These are phyloP conservation scores for Hestina assimilis DNA, from an alignment of 1,140 invertebrate species.

Conservation along the genomic window DNA sequence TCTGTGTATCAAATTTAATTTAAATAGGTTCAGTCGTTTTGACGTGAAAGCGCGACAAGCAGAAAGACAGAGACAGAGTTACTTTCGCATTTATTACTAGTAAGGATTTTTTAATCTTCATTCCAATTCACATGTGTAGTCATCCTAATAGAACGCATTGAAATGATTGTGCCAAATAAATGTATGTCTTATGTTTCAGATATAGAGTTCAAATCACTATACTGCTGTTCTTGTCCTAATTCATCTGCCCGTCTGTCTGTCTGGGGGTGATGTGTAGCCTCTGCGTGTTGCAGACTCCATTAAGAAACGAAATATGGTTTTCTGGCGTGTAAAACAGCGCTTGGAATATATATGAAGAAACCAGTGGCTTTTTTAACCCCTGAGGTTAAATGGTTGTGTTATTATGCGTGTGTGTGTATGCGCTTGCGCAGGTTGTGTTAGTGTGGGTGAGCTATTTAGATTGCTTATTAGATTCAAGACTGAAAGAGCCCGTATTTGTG, in stretches of 20 bases:
- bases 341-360: constrained; percentile 15
- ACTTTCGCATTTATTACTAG: no score
- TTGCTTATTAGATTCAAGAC: no score
- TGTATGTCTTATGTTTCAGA: not conserved
- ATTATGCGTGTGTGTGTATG: not conserved
- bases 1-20: no score
- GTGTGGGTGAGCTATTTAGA: no score
- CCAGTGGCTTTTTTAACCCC: constrained; percentile 2
- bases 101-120: no score
- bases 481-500: no score
- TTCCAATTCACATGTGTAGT: no score
- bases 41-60: no score
- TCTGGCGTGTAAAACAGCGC: constrained; percentile 44
- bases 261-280: constrained; percentile 53
- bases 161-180: not conserved
- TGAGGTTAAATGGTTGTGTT: not conserved
- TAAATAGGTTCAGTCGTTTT: no score
- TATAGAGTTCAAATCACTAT: not conserved
- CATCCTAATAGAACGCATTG: not conserved
- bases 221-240: not conserved
- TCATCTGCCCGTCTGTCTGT: constrained; percentile 42
- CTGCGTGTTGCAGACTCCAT: constrained; percentile 62
- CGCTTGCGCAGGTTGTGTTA: not conserved
- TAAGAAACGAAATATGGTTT: constrained; percentile 53
- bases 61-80: no score